A percentile compares a stretch with the other conserved stretches of the same genome.
These are phyloP conservation scores for Zonotrichia leucophrys DNA, from an alignment of 2,113 vertebrate genomes.

Conservation along the genomic window DNA sequence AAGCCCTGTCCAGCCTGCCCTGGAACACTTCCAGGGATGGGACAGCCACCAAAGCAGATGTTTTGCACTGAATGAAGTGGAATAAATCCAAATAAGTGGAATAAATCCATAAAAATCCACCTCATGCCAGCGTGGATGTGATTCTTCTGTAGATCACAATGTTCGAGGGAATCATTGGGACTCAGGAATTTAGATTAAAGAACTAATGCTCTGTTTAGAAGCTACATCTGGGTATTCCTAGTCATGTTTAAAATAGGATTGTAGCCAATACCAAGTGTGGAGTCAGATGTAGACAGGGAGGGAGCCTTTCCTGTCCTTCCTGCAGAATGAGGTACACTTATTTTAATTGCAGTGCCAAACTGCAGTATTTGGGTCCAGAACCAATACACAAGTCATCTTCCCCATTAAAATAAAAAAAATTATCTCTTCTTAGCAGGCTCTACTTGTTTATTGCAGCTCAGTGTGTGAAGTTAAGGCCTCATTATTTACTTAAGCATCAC, in stretches of 20 bases:
- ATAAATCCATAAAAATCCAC: neutral
- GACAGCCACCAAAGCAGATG: neutral
- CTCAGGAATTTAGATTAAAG: neutral
- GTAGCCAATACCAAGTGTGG: neutral
- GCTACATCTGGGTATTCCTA: neutral
- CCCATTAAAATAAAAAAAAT: neutral
- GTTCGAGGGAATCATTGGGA: neutral
- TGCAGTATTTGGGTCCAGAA: neutral
- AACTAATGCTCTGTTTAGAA: neutral
- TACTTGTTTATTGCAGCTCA: neutral
- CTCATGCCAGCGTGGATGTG: neutral
- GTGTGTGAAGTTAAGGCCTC: neutral
- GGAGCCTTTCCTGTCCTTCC: neutral
- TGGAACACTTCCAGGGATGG: neutral
- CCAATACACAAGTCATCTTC: accelerated
- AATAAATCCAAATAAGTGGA: neutral
- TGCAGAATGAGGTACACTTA: neutral
- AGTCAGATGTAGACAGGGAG: neutral
- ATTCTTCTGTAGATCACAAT: neutral
- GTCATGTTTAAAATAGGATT: neutral
- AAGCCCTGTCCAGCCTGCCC: neutral
- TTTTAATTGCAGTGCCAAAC: neutral
- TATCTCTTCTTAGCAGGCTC: neutral
- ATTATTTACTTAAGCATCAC: constrained; percentile 1
- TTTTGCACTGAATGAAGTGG: neutral